Evolutionary conservation across 2,888 invertebrate species (phyloP).

Genomic region (Stenodera caucasica): DNA sequence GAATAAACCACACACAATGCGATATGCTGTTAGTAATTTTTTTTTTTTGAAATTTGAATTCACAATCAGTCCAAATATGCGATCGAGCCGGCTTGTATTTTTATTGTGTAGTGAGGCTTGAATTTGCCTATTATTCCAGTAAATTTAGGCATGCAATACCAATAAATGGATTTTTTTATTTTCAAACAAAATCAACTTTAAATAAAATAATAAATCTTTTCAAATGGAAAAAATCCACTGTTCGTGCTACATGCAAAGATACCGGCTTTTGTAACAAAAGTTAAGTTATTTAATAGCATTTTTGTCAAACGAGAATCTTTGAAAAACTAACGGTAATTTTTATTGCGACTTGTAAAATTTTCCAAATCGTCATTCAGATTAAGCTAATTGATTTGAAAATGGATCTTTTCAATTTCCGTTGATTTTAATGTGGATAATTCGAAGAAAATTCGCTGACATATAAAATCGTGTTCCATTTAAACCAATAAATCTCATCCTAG

Average conservation of each 20-base stretch:
- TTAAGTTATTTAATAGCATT: background rate
- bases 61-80: too few relatives aligned
- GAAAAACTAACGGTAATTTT: background rate
- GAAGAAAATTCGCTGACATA: conserved; percentile 10
- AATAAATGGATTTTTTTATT: too few relatives aligned
- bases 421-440: background rate
- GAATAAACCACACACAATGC: too few relatives aligned
- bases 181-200: background rate
- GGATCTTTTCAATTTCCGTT: background rate
- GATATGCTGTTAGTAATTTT: too few relatives aligned
- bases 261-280: too few relatives aligned
- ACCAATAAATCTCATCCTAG: conserved; percentile 23
- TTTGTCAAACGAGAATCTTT: background rate
- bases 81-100: too few relatives aligned
- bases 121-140: too few relatives aligned
- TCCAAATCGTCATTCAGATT: too few relatives aligned
- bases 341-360: background rate
- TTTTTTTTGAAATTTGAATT: too few relatives aligned
- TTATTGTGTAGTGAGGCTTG: too few relatives aligned
- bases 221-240: background rate
- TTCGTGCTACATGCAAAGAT: background rate
- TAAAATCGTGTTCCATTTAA: conserved; percentile 8
- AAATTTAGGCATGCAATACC: too few relatives aligned
- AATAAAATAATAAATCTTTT: background rate
- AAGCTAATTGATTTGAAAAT: too few relatives aligned